Base-by-base conservation (phyloP, 1,140 invertebrate genomes). In the Charaxes varanes region DNA sequence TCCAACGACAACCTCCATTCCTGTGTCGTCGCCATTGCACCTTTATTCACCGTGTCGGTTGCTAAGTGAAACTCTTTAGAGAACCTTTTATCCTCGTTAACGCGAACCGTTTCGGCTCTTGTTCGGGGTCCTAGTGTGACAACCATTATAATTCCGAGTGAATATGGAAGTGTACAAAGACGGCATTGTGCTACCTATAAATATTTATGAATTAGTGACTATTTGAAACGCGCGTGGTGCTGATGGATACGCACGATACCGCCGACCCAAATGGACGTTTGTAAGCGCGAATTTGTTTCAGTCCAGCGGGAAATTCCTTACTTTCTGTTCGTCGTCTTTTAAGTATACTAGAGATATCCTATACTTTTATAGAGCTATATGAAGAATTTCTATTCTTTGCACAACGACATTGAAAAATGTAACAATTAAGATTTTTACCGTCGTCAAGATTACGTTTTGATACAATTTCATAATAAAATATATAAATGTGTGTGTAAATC, bases 141-240 rank as follows among this genome's bases (percentile, higher is more conserved):
- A 76, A 61, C 66, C 70, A 78, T 78, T 78, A 82, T 79, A 79
- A 78, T 82, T 82, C 65, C 48, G 41, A 68, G 60, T 73, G 73
- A 78, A 82, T 79, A 68, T 74, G 60, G 67, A 69, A 72, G 67
- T 68, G 44, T 68, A 78, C 71, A 74, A 77, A 78, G 66, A 61
- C 53, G 64, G 62, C 62, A 65, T 82, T 78, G 76, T 80, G 55
- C 50, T 53, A 52, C 48, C 52, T 51, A 78, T 82, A 72, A 79
- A 80, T 82, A 80, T 82, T 82, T 78, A 80, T 82, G 68, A 78
- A 63, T 57, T 57, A 76, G 62, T 71, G 68, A 35, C 62, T 67
- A 70, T 80, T 82, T 80, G 76, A 64, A 59, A 65, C 62, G 65
- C 70, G 70, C 58, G 62, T 70, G 71, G 64, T n/a, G 59, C 50